Evolutionary conservation across 2,797 vertebrate species (phyloP), one percentile per base, ranked within the genome.

Genomic region (Cyclura pinguis): DNA sequence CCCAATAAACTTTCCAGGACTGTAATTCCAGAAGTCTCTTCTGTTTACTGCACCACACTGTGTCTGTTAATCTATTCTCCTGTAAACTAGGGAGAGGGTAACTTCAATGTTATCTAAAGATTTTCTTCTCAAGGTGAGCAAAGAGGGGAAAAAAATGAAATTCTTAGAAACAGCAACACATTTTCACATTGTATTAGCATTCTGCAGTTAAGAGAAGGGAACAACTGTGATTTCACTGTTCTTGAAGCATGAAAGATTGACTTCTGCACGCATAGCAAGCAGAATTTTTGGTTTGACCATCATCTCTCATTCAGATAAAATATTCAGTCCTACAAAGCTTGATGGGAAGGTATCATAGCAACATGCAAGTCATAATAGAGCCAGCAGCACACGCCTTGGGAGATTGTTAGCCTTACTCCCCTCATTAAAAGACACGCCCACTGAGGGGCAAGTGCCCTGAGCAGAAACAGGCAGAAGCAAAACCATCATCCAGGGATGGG

Each of bases 291-390:
- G n/a, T 50, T 84, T 59, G 59, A 57, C 38, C 29, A 4, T 57
- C 29, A 4, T 57, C 35, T 80, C 84, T 62, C 50, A n/a, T n/a
- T 14, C 16, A 69, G 16, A 16, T 4, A 87, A 10, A 12, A 55
- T 87, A 88, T 22, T 32, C 55, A 87, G 59, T 16, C 72, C 59
- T 59, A 12, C 73, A 72, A 77, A 80, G 62, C 42, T 87, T 47
- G 67, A 55, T 55, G 57, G 38, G 59, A 81, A 67, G 85, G 88
- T 92, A 86, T 91, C 92, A 83, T 92, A 91, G 92, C 84, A 90
- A 92, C 92, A 59, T 84, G 42, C 13, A 72, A 77, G 92, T 92
- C 92, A 92, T 29, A 92, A 92, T 91, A 90, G 89, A 38, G 74
- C 18, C 12, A 80, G 73, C 52, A 78, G n/a, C 50, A 86, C 32